phyloP scores from a whole-genome alignment of 2,113 vertebrate species.

The Meriones unguiculatus region DNA sequence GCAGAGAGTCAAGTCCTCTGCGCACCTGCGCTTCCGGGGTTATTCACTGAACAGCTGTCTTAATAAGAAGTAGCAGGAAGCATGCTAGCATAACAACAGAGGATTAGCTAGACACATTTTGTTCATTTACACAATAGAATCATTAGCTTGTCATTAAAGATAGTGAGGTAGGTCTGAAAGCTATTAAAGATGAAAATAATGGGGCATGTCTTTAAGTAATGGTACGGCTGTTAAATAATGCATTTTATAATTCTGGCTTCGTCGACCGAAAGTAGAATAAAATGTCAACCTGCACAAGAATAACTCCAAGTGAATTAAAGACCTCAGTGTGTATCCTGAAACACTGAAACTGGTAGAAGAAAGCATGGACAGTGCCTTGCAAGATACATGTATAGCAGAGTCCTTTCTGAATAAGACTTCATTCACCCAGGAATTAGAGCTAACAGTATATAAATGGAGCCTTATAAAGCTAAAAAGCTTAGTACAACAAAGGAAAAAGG shows the following conservation, averaged over 20 bases:
- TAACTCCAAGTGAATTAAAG: background rate
- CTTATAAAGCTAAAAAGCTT: background rate
- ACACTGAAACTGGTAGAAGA: background rate
- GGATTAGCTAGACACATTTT: background rate
- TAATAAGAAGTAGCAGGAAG: slow-evolving; percentile 10
- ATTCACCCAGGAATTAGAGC: background rate
- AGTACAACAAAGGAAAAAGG: background rate
- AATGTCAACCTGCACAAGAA: background rate
- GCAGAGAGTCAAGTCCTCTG: background rate
- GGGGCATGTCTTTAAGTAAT: background rate
- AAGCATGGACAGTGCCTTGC: no score
- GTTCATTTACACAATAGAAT: background rate
- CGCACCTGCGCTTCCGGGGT: background rate
- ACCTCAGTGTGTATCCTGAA: background rate
- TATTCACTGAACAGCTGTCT: slow-evolving; percentile 9
- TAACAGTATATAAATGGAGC: background rate
- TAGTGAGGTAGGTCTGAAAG: background rate
- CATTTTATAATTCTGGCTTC: background rate
- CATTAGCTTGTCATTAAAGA: background rate
- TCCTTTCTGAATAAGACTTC: background rate
- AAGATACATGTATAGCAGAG: background rate
- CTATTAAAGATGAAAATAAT: background rate
- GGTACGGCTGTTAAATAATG: slow-evolving; percentile 6
- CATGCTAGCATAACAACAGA: background rate
- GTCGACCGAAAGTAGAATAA: background rate